Base-by-base conservation (phyloP, 2,888 invertebrate species). In the Neelides folsomi region DNA sequence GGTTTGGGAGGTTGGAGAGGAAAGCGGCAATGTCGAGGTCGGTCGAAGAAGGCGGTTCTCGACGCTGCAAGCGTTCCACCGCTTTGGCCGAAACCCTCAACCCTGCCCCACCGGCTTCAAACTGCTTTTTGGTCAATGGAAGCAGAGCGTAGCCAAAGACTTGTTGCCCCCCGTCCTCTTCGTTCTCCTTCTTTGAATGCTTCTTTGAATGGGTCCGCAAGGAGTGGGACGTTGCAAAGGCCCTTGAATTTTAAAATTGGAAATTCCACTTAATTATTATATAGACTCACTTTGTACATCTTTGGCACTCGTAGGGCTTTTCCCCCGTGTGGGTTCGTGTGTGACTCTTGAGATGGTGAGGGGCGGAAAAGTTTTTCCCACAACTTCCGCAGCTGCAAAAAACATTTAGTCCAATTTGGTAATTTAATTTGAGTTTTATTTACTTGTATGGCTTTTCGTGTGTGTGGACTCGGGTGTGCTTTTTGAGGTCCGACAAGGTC, bases 271-370 rank as follows among this genome's bases (percentile, higher is more conserved):
- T 7, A 27, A 27, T 27, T 27, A 3, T 27, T 27, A 7, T 27
- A 27, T 27, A 27, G 7, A 27, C 27, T 27, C 4, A 27, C 64
- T 82, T 77, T 19, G 77, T 77, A 68, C 89, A 89, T 39, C 75
- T 73, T 55, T 71, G 72, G 68, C 89, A 89, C 0, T 80, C 77
- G 70, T 85, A 86, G 1, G 88, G 86, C 53, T 82, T 77, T 69
- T 86, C 81, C 1, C 86, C 86, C 1, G 85, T 81, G 67, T 89
- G 88, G 6, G 84, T 86, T 52, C 90, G 77, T 35, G 79, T 78
- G 68, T 94, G 93, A 0, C 90, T 90, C 72, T 92, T 93, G 43
- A 94, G 73, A 69, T 93, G 93, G 71, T 94, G 93, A 45, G 89
- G 89, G 16, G 92, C 90, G 1, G 87, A 86, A 71, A 94, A 94